Evolutionary conservation across 2,113 vertebrate species (phyloP), one percentile per base, ranked within the genome.

Genomic region (Chamaetylas fuelleborni): DNA sequence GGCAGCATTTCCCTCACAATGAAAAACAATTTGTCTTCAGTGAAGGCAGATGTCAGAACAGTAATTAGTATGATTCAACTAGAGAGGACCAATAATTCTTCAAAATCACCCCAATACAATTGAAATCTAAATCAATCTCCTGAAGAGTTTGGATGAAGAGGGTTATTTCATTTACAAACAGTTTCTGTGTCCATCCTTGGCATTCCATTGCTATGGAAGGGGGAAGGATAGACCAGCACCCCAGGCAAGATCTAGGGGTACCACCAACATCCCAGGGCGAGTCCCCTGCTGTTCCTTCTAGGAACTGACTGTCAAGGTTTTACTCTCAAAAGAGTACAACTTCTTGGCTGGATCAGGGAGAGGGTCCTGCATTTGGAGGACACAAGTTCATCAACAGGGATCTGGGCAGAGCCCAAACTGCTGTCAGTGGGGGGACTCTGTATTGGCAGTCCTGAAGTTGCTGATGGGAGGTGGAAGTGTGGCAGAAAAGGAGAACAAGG

Each of bases 1-100:
- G 90, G 92, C 96, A 97, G 92, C 67, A 93, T 95, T 94, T 97
- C 82, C 67, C 71, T 95, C 92, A 67, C 56, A 88, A 94, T 88
- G 76, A 62, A 42, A 54, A 79, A 18, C 4, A 38, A 56, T 70
- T 81, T 70, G 18, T 70, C 62, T 77, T 23, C 67, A 43, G 31
- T 40, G 56, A 83, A 58, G n/a, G 62, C n/a, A 88, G 45, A 34
- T 72, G 22, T 14, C 64, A 62, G 62, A 67, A 47, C 14, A 73
- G 38, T 51, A 88, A 81, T 81, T 58, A 66, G 48, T 43, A 54
- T 8, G 1, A 67, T 82, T 86, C 43, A 33, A 8, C 7, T 24
- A 28, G 2, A 83, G 29, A 90, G 18, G 19, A 62, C 11, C 14
- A 77, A 43, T 47, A 73, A 64, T 88, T 88, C 50, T 83, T 62